Evolutionary conservation across 2,888 invertebrate species (phyloP).

Genomic region (Entomobrya proxima): DNA sequence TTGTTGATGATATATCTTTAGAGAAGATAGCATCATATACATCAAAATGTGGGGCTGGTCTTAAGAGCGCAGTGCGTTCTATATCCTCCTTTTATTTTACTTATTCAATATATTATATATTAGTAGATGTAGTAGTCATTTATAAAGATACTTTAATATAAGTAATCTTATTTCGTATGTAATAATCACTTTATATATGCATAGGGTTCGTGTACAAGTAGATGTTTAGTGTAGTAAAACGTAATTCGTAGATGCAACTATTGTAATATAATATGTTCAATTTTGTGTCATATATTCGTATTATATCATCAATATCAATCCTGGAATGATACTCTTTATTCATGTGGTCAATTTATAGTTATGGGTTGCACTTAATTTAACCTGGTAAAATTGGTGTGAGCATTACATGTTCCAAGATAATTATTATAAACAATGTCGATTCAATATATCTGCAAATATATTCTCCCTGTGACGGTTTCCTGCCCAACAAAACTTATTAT

Average conservation of each 20-base stretch:
- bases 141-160: neutral
- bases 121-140: neutral
- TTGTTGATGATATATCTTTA: neutral
- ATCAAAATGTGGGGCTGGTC: conserved; percentile 43
- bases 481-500: too few species aligned
- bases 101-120: conserved; percentile 1
- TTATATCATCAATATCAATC: neutral
- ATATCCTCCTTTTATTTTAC: conserved; percentile 36
- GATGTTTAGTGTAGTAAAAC: too few species aligned
- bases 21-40: neutral
- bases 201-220: too few species aligned
- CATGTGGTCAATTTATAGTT: neutral
- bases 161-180: neutral
- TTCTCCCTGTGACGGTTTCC: too few species aligned
- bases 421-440: too few species aligned
- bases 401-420: too few species aligned
- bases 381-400: too few species aligned
- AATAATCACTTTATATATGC: too few species aligned
- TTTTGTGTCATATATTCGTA: too few species aligned
- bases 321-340: conserved; percentile 29
- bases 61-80: conserved; percentile 54
- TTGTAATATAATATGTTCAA: neutral
- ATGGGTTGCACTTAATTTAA: neutral
- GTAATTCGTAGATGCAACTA: too few species aligned
- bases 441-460: too few species aligned